These are phyloP conservation scores for Beroe forskalii DNA, from an alignment of 37 sponge, comb jelly and placozoan species.

Conservation along the genomic window DNA sequence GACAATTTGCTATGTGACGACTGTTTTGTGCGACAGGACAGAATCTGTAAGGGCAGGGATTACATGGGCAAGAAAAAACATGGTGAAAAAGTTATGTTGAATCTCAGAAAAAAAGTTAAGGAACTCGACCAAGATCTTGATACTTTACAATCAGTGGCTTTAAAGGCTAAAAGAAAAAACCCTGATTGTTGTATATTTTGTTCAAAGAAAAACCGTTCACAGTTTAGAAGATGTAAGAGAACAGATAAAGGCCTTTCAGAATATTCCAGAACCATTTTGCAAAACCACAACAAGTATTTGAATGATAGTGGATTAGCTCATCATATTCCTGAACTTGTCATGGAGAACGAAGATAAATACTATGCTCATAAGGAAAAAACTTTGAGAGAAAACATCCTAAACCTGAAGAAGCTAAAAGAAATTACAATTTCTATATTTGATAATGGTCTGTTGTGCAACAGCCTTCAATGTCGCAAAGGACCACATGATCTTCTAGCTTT, in stretches of 20 bases:
- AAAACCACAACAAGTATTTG: neutral
- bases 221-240: neutral
- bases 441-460: neutral
- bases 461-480: neutral
- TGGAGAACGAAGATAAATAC: neutral
- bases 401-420: neutral
- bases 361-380: neutral
- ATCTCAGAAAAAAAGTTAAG: neutral
- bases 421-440: neutral
- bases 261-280: neutral
- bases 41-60: neutral
- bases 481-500: neutral
- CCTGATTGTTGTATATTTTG: neutral
- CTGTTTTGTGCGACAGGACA: neutral
- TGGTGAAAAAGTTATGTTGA: neutral
- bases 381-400: neutral
- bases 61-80: neutral
- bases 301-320: neutral
- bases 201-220: neutral
- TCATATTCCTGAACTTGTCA: neutral
- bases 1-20: neutral
- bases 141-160: neutral
- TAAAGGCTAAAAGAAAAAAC: neutral
- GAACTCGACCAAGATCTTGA: neutral
- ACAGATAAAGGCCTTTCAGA: neutral